Base-by-base conservation (phyloP, 2,113 vertebrate species). In the Tetrao urogallus region DNA sequence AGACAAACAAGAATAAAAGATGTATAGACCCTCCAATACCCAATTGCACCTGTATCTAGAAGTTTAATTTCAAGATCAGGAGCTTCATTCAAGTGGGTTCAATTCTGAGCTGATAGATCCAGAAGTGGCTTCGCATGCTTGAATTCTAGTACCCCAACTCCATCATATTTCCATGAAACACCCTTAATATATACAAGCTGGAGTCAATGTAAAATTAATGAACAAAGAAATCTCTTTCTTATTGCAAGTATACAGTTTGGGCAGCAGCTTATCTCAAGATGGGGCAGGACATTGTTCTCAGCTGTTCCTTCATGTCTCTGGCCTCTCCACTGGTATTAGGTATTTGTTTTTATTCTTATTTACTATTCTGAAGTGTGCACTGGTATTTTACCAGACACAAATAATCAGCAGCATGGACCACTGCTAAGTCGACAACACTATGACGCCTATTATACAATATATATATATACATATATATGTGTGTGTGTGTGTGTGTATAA, bases 361-460 rank as follows among this genome's bases (percentile, higher is more conserved):
- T 61, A 86, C n/a, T 40, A n/a, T 40, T 82, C 40, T 45, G 36
- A 95, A 78, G 87, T 94, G 71, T 92, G n/a, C 64, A 65, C 45
- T 32, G 67, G 19, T 42, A 43, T 76, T 27, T 89, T 86, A 56
- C 70, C 42, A 70, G 56, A 52, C 57, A 48, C 0, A 1, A 56
- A 50, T 78, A 86, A 67, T n/a, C 42, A 52, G 11, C 38, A 43
- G 63, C 17, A 56, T 73, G 22, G 21, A 52, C n/a, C 32, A 32
- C 28, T 76, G 20, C 43, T 40, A 79, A 14, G 18, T 80, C 86
- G 58, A 58, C 21, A 86, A 34, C 12, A 71, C 25, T 9, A 24
- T 43, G 24, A 54, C 74, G 58, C 20, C 66, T 88, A 84, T 56
- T 64, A 80, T 32, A 63, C 14, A 30, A 79, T 13, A 70, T 14